Percentiles rank a stretch among this genome's conserved stretches.
Conservation (phyloP, 2,888 invertebrate genomes). For the Cephus pulcher region DNA sequence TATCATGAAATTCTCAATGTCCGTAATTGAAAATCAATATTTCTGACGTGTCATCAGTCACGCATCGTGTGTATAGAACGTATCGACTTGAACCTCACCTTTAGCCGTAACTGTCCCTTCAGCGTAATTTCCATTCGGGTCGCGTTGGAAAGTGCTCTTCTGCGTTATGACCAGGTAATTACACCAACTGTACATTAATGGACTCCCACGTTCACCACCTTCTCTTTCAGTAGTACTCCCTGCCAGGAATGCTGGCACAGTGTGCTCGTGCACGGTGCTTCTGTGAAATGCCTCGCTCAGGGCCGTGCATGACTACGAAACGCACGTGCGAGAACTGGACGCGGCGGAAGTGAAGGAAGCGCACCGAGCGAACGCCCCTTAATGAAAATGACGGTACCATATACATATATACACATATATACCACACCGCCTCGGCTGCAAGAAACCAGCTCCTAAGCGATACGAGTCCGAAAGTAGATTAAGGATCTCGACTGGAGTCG, state of each 20-base stretch:
- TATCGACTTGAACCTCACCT: slow-evolving; percentile 3
- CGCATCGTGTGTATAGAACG: background rate
- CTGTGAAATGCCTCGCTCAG: background rate
- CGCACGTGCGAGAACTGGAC: background rate
- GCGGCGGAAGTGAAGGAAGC: background rate
- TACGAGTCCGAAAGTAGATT: background rate
- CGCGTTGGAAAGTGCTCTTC: slow-evolving; percentile 42
- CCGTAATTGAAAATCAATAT: background rate
- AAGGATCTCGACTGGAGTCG: background rate
- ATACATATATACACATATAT: background rate
- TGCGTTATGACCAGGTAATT: slow-evolving; percentile 40
- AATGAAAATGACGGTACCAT: background rate
- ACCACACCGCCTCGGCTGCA: background rate
- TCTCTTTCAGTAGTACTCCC: background rate
- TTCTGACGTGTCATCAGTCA: background rate
- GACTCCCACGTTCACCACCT: background rate
- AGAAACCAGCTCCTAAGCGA: background rate
- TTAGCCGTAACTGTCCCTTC: background rate
- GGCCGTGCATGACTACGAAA: background rate
- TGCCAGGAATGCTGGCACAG: background rate
- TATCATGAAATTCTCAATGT: background rate
- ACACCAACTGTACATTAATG: slow-evolving; percentile 35
- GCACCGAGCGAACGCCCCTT: background rate
- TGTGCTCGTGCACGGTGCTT: background rate
- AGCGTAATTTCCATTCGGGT: background rate